Conservation (phyloP, 2,888 invertebrate genomes). For the Bibio marci region DNA sequence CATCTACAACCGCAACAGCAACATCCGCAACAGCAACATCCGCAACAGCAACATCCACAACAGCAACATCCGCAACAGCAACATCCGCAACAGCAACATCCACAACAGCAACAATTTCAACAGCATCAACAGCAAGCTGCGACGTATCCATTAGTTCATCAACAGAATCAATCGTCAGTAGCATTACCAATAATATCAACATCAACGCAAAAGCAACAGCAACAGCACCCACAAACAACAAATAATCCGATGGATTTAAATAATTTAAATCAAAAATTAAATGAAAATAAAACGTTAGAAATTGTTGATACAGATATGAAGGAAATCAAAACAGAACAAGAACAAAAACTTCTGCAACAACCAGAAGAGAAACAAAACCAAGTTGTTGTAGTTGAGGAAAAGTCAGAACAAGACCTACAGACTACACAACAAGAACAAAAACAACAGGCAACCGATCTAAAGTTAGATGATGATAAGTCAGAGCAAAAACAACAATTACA, state of each 20-base stretch:
- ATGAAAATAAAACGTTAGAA: slow-evolving; percentile 21
- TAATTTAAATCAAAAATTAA: slow-evolving; percentile 4
- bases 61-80: slow-evolving; percentile 23
- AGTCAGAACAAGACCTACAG: too few relatives aligned
- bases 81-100: slow-evolving; percentile 1
- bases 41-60: slow-evolving; percentile 12
- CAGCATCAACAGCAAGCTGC: neutral
- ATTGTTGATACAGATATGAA: slow-evolving; percentile 28
- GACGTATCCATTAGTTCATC: slow-evolving; percentile 3
- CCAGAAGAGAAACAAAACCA: slow-evolving; percentile 14
- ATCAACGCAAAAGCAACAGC: neutral
- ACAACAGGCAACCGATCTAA: neutral
- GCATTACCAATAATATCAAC: slow-evolving; percentile 4
- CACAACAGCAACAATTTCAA: slow-evolving; percentile 4
- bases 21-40: neutral
- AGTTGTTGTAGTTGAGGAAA: neutral
- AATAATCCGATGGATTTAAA: slow-evolving; percentile 3
- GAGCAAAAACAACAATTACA: too few relatives aligned
- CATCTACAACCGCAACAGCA: neutral
- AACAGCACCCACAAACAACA: neutral
- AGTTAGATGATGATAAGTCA: slow-evolving; percentile 7
- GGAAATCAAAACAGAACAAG: slow-evolving; percentile 22
- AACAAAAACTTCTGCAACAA: slow-evolving; percentile 1
- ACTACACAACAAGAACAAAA: neutral
- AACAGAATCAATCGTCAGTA: slow-evolving; percentile 6